phyloP scores from a whole-genome alignment of 1,140 invertebrate species.

The Thereuonema tuberculata region DNA sequence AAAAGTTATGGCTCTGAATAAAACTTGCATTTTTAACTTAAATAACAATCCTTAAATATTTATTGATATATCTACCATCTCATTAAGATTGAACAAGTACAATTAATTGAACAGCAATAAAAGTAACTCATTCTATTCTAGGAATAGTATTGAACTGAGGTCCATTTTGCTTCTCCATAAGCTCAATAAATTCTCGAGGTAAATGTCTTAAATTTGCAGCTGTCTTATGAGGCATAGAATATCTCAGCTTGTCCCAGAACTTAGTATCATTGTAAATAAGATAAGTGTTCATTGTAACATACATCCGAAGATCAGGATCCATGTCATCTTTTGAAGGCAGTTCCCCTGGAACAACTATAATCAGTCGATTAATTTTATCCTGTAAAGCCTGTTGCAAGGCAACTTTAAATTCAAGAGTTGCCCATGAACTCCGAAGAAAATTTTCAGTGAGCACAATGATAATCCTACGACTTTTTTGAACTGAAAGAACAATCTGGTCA shows the following conservation, averaged over 20 bases:
- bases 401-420: slow-evolving; percentile 80
- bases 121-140: background rate
- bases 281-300: slow-evolving; percentile 83
- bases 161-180: too few species aligned
- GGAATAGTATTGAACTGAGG: background rate
- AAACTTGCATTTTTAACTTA: too few species aligned
- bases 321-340: slow-evolving; percentile 46
- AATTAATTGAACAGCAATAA: too few species aligned
- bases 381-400: slow-evolving; percentile 78
- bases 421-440: slow-evolving; percentile 88
- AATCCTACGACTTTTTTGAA: slow-evolving; percentile 77
- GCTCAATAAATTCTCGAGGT: too few species aligned
- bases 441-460: slow-evolving; percentile 82
- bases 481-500: slow-evolving; percentile 62
- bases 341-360: slow-evolving; percentile 72
- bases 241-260: slow-evolving; percentile 87
- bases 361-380: slow-evolving; percentile 53
- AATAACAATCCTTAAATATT: too few species aligned
- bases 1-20: too few species aligned
- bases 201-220: too few species aligned
- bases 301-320: slow-evolving; percentile 77
- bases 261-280: slow-evolving; percentile 79
- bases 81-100: too few species aligned
- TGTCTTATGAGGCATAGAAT: slow-evolving; percentile 68
- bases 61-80: too few species aligned